Evolutionary conservation across 2,888 invertebrate species (phyloP), one percentile per base, ranked within the genome.

Genomic region (Dynastes grantii): DNA sequence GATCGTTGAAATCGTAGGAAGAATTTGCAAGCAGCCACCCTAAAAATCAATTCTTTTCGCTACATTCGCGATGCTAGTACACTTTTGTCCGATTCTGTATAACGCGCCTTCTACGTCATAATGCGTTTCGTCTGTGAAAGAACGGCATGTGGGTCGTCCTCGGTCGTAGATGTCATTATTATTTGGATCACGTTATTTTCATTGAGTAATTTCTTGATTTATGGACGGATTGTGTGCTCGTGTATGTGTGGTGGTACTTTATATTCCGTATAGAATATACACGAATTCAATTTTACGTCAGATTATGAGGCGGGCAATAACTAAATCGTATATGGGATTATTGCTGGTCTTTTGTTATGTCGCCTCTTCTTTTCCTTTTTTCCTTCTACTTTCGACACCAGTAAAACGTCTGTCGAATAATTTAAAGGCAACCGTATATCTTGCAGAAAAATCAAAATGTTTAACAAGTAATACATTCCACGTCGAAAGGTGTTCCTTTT

Each of bases 201-300:
- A 73, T 58, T 73, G 73, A 73, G 73, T 73, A 73, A 73, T 58
- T 73, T 73, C 58, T 58, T 73, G 73, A 73, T 73, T 73, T 73
- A 73, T 73, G 37, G 58, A 40, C 40, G 58, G 55, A 58, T 16
- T 58, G 16, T 73, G 58, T 40, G 73, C n/a, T 45, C 45, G 53
- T 22, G n/a, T 58, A 22, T 58, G 22, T 22, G 55, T 22, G 22
- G 16, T 58, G 6, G 29, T 68, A 51, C 49, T 68, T 68, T 68
- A 51, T 51, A 51, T 68, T 68, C 51, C 51, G n/a, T 68, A 68
- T 51, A n/a, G 51, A 0, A 5, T 51, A 68, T 22, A 40, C 29
- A 51, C 51, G 51, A 68, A 51, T 68, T 51, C 51, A 51, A 49
- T 68, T 68, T 68, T 68, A 68, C 27, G 49, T 27, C 49, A 68